Percentiles rank a stretch among this genome's conserved stretches.
Conservation (phyloP, 2,113 vertebrate species). For the Apistogramma diplotaenia region DNA sequence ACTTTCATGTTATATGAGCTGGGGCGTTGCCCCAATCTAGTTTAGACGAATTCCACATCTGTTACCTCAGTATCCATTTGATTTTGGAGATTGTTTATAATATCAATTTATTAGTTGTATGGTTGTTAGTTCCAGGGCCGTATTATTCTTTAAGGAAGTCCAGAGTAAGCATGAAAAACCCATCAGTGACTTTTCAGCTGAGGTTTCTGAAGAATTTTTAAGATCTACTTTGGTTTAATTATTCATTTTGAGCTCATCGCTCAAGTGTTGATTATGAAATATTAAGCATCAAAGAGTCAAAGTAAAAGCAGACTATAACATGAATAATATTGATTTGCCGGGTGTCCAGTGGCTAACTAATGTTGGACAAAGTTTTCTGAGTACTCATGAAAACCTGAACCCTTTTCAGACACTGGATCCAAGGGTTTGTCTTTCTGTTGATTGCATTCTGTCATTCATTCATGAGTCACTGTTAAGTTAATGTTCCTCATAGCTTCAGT, state of each 20-base stretch:
- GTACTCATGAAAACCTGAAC: neutral
- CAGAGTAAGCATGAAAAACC: neutral
- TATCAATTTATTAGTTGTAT: neutral
- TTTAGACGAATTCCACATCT: neutral
- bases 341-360: neutral
- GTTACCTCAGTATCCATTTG: neutral
- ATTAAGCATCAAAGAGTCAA: constrained; percentile 13
- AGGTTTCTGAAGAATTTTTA: neutral
- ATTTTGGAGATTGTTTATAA: neutral
- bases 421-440: neutral
- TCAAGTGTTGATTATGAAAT: constrained; percentile 15
- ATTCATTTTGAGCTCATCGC: constrained; percentile 5
- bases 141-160: neutral
- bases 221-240: constrained; percentile 6
- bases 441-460: too few relatives aligned
- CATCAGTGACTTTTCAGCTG: neutral
- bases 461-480: too few relatives aligned
- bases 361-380: neutral
- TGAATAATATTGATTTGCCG: neutral
- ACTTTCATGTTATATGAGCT: neutral
- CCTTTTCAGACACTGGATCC: neutral
- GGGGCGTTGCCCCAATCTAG: neutral
- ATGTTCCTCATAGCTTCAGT: neutral
- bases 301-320: neutral
- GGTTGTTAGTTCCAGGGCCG: neutral